A percentile compares a stretch with the other conserved stretches of the same genome.
Evolutionary conservation across 1,140 invertebrate genomes (phyloP).

Genomic region (Macrotrachela quadricornifera): DNA sequence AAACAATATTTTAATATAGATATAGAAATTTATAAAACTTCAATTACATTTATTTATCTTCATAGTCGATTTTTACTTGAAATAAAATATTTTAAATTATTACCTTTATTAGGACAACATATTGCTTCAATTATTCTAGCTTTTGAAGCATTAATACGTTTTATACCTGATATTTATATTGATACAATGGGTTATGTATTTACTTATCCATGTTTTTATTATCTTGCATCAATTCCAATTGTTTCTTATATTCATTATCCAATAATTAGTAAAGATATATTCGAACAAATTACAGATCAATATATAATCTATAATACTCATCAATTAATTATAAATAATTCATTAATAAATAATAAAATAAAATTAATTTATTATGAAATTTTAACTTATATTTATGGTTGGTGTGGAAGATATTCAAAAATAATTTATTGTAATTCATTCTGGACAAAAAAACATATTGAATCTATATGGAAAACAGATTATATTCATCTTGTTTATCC

Average conservation of each 20-base stretch:
- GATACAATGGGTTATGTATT: constrained; percentile 91
- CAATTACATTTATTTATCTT: constrained; percentile 48
- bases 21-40: constrained; percentile 34
- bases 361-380: constrained; percentile 74
- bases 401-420: constrained; percentile 55
- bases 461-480: constrained; percentile 47
- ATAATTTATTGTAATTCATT: constrained; percentile 85
- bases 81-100: constrained; percentile 59
- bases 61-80: constrained; percentile 52
- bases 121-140: constrained; percentile 66
- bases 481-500: constrained; percentile 59
- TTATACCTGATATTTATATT: constrained; percentile 57
- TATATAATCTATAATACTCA: constrained; percentile 37
- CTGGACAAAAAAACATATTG: constrained; percentile 83
- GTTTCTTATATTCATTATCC: constrained; percentile 82
- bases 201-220: constrained; percentile 66
- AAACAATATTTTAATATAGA: constrained; percentile 57
- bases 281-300: constrained; percentile 54
- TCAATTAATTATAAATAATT: constrained; percentile 62
- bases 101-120: constrained; percentile 80
- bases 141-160: constrained; percentile 57
- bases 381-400: constrained; percentile 67
- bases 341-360: constrained; percentile 48
- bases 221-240: constrained; percentile 33
- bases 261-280: constrained; percentile 80